Evolutionary conservation across 2,113 vertebrate species (phyloP), one percentile per base, ranked within the genome.

Genomic region (Hydrochoerus hydrochaeris): DNA sequence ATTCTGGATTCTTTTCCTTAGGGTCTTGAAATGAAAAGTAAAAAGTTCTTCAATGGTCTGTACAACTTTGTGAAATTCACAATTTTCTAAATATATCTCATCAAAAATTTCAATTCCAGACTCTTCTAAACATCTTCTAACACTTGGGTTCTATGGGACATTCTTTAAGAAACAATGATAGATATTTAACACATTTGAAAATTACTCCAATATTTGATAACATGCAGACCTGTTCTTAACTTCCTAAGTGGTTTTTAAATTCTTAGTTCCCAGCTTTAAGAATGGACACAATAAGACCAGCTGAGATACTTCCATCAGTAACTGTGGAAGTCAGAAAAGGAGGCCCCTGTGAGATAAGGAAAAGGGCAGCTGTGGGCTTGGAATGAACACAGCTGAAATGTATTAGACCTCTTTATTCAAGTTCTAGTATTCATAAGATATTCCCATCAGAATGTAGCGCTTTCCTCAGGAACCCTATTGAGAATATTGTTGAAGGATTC

Each of bases 61-160:
- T n/a, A 77, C 67, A 73, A 32, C 83, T 87, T 46, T 58, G 26
- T 65, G 78, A 93, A 91, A 87, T 7, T 10, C 14, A 26, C 3
- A 54, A 67, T 94, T 95, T 84, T 41, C 87, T 90, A 91, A 93
- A 83, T 80, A 32, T 41, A 83, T 73, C 85, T 89, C 28, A 80
- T 80, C 12, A 78, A 94, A 81, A 95, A 93, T 73, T 26, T 52
- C 65, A n/a, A 75, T 73, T 89, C 30, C 35, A 62, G 30, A 87
- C 62, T 93, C n/a, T 86, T 91, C 73, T 49, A 0, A 83, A 78
- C 83, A 57, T 71, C 26, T 32, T 93, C 26, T 71, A 35, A 57
- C 9, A 46, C 26, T 77, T 85, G 20, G 24, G 30, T 88, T 71
- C 38, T 85, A 87, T 17, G 65, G 52, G 62, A 69, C 28, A 38